Conservation (phyloP, 1,140 invertebrate species). For the Macrobrachium nipponense region DNA sequence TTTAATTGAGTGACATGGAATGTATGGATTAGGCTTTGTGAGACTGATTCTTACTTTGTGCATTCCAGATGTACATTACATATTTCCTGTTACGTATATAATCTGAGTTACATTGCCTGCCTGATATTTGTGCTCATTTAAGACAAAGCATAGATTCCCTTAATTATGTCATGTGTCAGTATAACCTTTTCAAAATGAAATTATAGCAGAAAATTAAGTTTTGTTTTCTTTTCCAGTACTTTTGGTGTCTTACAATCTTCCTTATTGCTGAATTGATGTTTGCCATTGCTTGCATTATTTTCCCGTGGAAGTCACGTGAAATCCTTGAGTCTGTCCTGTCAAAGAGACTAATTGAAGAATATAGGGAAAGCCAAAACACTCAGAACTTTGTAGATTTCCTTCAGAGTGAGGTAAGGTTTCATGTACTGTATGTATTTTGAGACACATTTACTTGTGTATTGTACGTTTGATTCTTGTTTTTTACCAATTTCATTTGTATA, state of each 20-base stretch:
- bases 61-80: too few relatives aligned
- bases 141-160: too few relatives aligned
- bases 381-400: slow-evolving; percentile 56
- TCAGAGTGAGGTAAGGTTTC: slow-evolving; percentile 22
- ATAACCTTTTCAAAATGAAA: not conserved
- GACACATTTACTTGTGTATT: not conserved
- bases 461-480: too few relatives aligned
- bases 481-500: not conserved
- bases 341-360: slow-evolving; percentile 38
- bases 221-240: slow-evolving; percentile 28
- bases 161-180: too few relatives aligned
- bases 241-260: slow-evolving; percentile 55
- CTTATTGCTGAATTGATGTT: slow-evolving; percentile 44
- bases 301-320: slow-evolving; percentile 52
- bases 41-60: too few relatives aligned
- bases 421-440: too few relatives aligned
- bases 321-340: slow-evolving; percentile 44
- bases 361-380: slow-evolving; percentile 42
- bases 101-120: too few relatives aligned
- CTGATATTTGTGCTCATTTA: too few relatives aligned
- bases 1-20: too few relatives aligned
- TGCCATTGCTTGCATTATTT: slow-evolving; percentile 52
- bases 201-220: not conserved
- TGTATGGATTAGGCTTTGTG: too few relatives aligned
- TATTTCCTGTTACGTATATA: too few relatives aligned